A percentile compares a stretch with the other conserved stretches of the same genome.
phyloP scores from a whole-genome alignment of 2,797 vertebrate genomes.

The Petrocephalus sullivani region DNA sequence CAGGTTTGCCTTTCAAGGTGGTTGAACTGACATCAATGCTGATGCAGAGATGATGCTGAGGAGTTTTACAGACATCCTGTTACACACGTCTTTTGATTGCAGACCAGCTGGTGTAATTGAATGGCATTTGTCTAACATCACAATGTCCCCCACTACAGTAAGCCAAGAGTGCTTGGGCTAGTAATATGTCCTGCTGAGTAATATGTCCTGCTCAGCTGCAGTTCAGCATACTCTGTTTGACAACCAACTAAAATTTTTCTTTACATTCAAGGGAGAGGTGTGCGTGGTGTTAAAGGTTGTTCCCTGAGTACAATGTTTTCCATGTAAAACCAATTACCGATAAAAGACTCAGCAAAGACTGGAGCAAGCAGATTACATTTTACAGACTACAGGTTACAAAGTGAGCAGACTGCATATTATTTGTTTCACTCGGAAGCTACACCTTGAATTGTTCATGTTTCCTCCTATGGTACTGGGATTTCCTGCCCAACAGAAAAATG shows the following conservation, averaged over 20 bases:
- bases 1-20: neutral
- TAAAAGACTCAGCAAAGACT: neutral
- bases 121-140: neutral
- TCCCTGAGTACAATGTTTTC: neutral
- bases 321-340: neutral
- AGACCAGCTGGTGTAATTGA: neutral
- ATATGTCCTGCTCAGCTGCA: neutral
- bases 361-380: neutral
- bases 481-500: neutral
- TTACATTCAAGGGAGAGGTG: neutral
- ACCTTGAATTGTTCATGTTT: neutral
- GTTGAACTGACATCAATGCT: neutral
- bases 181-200: neutral
- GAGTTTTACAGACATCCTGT: neutral
- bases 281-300: neutral
- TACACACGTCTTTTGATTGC: neutral
- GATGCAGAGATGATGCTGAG: neutral
- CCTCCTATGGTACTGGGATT: neutral
- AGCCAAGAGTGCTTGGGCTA: neutral
- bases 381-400: neutral
- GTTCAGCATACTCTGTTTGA: too few relatives aligned
- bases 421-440: neutral
- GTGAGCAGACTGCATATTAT: neutral
- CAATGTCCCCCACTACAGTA: neutral
- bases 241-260: neutral